Evolutionary conservation across 2,113 vertebrate genomes (phyloP).

Genomic region (Isurus oxyrinchus): DNA sequence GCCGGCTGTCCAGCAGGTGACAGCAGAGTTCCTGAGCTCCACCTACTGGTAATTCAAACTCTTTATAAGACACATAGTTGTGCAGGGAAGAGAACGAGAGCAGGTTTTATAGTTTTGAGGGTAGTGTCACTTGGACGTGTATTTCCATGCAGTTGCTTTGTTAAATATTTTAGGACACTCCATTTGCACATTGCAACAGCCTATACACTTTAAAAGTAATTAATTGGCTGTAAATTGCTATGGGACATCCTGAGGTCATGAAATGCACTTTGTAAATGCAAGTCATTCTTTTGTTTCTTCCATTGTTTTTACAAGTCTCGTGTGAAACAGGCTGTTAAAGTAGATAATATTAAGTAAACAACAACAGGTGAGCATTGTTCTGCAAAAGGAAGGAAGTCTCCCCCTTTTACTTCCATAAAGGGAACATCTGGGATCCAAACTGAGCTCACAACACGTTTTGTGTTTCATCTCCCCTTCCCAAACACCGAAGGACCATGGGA

Average conservation of each 20-base stretch:
- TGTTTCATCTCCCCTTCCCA: constrained; percentile 30
- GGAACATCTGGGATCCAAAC: constrained; percentile 20
- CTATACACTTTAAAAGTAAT: background rate
- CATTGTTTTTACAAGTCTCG: constrained; percentile 20
- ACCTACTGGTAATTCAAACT: background rate
- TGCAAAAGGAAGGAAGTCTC: constrained; percentile 34
- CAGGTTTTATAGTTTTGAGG: background rate
- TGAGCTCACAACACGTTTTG: constrained; percentile 19
- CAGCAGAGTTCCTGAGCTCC: background rate
- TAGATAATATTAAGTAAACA: constrained; percentile 28
- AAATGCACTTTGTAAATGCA: constrained; percentile 16
- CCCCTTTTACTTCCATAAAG: constrained; percentile 21
- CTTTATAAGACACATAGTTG: background rate
- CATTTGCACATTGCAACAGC: background rate
- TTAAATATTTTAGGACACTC: background rate
- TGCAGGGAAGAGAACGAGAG: background rate
- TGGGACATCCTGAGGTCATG: constrained; percentile 24
- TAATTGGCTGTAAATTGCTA: background rate
- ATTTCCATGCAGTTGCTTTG: background rate
- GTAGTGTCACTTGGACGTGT: background rate
- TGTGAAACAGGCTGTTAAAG: constrained; percentile 20
- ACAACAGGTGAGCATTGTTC: constrained; percentile 34
- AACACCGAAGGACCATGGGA: constrained; percentile 20
- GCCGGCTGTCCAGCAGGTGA: background rate
- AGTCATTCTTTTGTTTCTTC: background rate